These are phyloP conservation scores for Nesogale talazaci DNA, from an alignment of 2,113 vertebrate genomes.

Conservation along the genomic window DNA sequence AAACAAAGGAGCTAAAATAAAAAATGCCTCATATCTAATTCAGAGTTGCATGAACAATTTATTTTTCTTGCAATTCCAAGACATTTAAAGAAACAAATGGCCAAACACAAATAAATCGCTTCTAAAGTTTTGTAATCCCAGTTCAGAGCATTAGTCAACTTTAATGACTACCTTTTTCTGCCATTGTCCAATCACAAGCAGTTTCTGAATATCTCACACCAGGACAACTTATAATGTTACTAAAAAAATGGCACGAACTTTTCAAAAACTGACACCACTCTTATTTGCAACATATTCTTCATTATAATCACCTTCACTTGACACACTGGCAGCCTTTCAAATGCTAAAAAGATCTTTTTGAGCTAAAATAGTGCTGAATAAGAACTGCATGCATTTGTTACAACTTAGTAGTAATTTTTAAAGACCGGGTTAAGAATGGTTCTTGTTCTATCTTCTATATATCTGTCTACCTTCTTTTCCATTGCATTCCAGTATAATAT, in stretches of 20 bases:
- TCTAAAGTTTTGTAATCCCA: not conserved
- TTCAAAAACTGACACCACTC: no score
- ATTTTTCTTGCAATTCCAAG: not conserved
- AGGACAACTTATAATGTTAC: no score
- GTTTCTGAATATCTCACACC: no score
- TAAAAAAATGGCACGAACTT: no score
- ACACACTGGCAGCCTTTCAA: no score
- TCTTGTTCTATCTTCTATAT: no score
- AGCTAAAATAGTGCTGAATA: not conserved
- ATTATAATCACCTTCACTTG: no score
- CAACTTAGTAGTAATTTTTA: not conserved
- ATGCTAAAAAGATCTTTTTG: no score
- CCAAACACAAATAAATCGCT: not conserved
- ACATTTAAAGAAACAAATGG: not conserved
- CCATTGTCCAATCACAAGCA: not conserved
- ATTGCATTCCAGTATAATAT: not conserved
- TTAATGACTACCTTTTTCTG: not conserved
- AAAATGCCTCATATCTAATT: not conserved
- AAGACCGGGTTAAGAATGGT: not conserved
- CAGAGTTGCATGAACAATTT: not conserved
- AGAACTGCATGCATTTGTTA: not conserved
- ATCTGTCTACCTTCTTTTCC: not conserved
- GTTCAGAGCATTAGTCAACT: not conserved
- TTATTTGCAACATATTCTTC: no score
- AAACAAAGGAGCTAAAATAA: not conserved